Evolutionary conservation across 2,888 invertebrate species (phyloP).

Genomic region (Elegia similella): DNA sequence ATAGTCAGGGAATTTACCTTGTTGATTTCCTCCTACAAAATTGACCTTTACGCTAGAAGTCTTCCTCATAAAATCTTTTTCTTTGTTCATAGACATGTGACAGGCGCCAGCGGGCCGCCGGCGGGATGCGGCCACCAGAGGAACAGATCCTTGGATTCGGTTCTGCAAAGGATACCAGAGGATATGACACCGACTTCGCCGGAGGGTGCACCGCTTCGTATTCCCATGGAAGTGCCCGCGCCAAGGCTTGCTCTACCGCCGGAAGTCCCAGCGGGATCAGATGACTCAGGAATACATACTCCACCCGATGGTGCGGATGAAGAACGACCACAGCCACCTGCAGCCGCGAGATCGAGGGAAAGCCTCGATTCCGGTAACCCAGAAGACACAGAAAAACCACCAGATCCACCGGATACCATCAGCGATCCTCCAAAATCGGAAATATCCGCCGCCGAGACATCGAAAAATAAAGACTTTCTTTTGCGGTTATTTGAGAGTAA

Average conservation of each 20-base stretch:
- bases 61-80: conserved; percentile 36
- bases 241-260: conserved; percentile 82
- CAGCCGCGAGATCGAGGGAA: conserved; percentile 85
- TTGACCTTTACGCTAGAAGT: conserved; percentile 9
- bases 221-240: conserved; percentile 62
- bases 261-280: conserved; percentile 84
- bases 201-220: conserved; percentile 66
- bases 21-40: conserved; percentile 27
- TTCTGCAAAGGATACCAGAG: conserved; percentile 93
- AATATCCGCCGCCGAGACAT: conserved; percentile 56
- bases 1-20: conserved; percentile 22
- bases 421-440: conserved; percentile 57
- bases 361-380: conserved; percentile 87
- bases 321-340: conserved; percentile 73
- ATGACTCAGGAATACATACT: conserved; percentile 88
- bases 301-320: conserved; percentile 71
- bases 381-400: conserved; percentile 80
- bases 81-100: conserved; percentile 74
- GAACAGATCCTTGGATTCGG: conserved; percentile 94
- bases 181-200: conserved; percentile 84
- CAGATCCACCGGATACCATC: conserved; percentile 63
- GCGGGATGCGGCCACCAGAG: conserved; percentile 88
- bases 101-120: conserved; percentile 68
- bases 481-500: conserved; percentile 97
- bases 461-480: conserved; percentile 85